Evolutionary conservation across 1,140 invertebrate species (phyloP), one percentile per base, ranked within the genome.

Genomic region (Leptopilina boulardi): DNA sequence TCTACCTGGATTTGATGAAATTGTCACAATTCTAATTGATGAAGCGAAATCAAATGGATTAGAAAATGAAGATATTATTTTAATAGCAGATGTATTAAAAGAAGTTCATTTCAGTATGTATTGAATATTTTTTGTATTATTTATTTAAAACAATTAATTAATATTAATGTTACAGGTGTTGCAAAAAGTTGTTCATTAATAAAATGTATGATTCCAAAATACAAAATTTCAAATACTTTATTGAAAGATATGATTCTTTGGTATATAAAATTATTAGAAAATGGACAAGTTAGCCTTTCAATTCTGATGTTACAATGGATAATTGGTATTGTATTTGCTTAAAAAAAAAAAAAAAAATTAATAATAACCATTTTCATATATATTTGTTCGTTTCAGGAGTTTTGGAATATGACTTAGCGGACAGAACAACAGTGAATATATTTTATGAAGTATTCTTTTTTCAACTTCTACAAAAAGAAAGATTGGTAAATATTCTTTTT

Each of bases 381-480:
- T n/a, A 0, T n/a, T 38, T 1, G 21, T 85, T 38, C 1, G 21
- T 85, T 83, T 66, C 42, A 88, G 87, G 89, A 54, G 26, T 89
- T 4, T 87, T 83, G 86, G 83, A 91, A 23, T 84, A 87, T 79
- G 80, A 87, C 21, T 73, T 91, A 30, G 76, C 84, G 5, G 82
- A 90, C 77, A 86, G 77, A 80, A 82, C 84, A 74, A 73, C 73
- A 15, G 79, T 91, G 41, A 86, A 84, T 77, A 83, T 83, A 41
- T 91, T 87, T 81, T 91, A 91, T 71, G 84, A 88, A 54, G 41
- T 82, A 21, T 87, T 89, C 13, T 90, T 90, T 74, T 82, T 72
- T 59, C 26, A 34, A 71, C 10, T 91, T 74, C 26, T 88, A 6
- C 86, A 86, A 19, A 77, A 84, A 42, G 77, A 83, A 47, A 86